Evolutionary conservation across 2,888 invertebrate genomes (phyloP).

Genomic region (Vanessa cardui): DNA sequence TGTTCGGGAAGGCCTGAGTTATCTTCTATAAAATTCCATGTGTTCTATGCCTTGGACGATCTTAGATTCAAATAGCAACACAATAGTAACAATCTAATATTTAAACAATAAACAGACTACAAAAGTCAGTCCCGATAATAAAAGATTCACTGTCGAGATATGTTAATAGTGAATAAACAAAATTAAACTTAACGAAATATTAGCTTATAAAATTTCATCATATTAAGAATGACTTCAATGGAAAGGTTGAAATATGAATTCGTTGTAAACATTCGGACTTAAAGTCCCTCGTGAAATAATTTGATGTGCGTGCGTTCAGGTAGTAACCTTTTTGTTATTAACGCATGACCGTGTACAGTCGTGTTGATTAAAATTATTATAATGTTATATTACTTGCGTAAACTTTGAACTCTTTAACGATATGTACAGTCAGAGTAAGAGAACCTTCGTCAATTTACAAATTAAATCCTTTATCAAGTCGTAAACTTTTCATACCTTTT

Average conservation of each 20-base stretch:
- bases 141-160: background rate
- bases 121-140: background rate
- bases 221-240: constrained; percentile 11
- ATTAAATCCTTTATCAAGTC: no score
- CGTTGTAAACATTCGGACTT: constrained; percentile 22
- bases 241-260: constrained; percentile 11
- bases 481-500: no score
- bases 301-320: constrained; percentile 12
- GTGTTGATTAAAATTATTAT: constrained; percentile 5
- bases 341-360: constrained; percentile 2
- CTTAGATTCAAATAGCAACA: background rate
- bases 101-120: no score
- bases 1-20: no score
- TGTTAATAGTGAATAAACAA: background rate
- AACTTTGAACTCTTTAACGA: background rate
- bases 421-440: no score
- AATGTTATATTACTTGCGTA: background rate
- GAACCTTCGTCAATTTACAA: no score
- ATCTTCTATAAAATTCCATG: no score
- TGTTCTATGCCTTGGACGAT: no score
- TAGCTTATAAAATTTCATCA: constrained; percentile 12
- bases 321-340: constrained; percentile 1
- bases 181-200: constrained; percentile 1
- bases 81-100: no score
- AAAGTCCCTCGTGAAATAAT: constrained; percentile 13